These are phyloP conservation scores for Tigriopus japonicus DNA, from an alignment of 1,140 invertebrate species.

Conservation along the genomic window DNA sequence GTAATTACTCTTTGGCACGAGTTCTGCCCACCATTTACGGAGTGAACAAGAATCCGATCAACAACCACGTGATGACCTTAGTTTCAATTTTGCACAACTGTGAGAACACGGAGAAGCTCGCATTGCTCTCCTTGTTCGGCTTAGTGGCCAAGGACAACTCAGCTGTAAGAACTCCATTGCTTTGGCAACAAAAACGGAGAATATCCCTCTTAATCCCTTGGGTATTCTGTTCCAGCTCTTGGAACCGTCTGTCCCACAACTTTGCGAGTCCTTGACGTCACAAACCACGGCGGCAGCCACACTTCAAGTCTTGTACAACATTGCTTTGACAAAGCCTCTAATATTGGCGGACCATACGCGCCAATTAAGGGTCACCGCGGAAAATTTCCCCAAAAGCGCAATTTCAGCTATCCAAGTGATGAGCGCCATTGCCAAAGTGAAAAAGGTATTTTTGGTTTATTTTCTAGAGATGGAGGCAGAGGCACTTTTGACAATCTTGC, in stretches of 20 bases:
- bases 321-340: slow-evolving; percentile 44
- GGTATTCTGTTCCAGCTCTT: slow-evolving; percentile 34
- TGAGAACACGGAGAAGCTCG: slow-evolving; percentile 59
- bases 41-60: slow-evolving; percentile 58
- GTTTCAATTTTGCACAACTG: slow-evolving; percentile 57
- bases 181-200: no score
- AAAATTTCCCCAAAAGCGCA: slow-evolving; percentile 39
- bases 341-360: slow-evolving; percentile 44
- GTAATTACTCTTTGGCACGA: slow-evolving; percentile 60
- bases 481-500: no score
- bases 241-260: slow-evolving; percentile 50
- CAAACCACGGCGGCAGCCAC: slow-evolving; percentile 36
- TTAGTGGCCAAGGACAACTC: slow-evolving; percentile 42
- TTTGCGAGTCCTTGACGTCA: slow-evolving; percentile 46
- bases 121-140: slow-evolving; percentile 55
- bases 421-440: slow-evolving; percentile 39
- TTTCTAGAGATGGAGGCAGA: no score
- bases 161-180: slow-evolving; percentile 18
- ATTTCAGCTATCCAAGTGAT: slow-evolving; percentile 41
- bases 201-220: background rate
- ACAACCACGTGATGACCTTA: slow-evolving; percentile 59
- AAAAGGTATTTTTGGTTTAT: no score
- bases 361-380: slow-evolving; percentile 42
- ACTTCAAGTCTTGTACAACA: slow-evolving; percentile 53
- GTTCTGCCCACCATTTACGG: slow-evolving; percentile 72